Conservation (phyloP, 2,113 vertebrate species). For the Tetrax tetrax region DNA sequence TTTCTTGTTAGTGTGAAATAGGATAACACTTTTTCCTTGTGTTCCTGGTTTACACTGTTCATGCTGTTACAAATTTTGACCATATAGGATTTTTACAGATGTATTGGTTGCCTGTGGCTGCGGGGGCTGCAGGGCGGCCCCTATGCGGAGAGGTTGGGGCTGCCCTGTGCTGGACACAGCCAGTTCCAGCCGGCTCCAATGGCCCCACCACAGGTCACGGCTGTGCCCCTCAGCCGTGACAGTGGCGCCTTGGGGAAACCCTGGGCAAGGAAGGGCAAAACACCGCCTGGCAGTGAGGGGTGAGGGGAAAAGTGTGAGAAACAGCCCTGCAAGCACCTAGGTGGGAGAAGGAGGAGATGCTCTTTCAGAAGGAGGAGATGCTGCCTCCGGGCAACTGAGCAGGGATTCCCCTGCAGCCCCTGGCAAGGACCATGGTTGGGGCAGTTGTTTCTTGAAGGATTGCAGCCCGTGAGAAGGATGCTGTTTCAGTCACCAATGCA, state of each 20-base stretch:
- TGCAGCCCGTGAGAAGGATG: not conserved
- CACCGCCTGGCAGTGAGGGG: fast-evolving
- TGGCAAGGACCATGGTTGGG: too few species aligned
- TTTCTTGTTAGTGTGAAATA: not conserved
- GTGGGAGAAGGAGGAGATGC: too few species aligned
- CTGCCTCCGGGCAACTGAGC: fast-evolving
- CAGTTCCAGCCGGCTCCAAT: fast-evolving
- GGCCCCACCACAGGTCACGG: fast-evolving
- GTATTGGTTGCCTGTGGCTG: not conserved
- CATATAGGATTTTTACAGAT: not conserved
- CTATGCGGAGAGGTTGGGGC: fast-evolving
- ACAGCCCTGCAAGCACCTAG: fast-evolving
- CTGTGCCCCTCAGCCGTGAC: fast-evolving
- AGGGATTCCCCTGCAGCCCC: not conserved
- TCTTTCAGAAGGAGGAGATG: not conserved
- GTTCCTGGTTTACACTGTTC: not conserved
- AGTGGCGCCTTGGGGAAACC: fast-evolving
- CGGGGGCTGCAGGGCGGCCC: fast-evolving
- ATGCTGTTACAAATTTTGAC: not conserved
- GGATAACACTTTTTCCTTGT: not conserved
- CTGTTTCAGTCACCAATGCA: not conserved
- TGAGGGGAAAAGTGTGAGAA: not conserved
- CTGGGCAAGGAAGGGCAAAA: not conserved
- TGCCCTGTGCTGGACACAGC: not conserved
- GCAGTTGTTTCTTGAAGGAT: not conserved